phyloP scores from a whole-genome alignment of 2,888 invertebrate genomes.

The Beris chalybata region DNA sequence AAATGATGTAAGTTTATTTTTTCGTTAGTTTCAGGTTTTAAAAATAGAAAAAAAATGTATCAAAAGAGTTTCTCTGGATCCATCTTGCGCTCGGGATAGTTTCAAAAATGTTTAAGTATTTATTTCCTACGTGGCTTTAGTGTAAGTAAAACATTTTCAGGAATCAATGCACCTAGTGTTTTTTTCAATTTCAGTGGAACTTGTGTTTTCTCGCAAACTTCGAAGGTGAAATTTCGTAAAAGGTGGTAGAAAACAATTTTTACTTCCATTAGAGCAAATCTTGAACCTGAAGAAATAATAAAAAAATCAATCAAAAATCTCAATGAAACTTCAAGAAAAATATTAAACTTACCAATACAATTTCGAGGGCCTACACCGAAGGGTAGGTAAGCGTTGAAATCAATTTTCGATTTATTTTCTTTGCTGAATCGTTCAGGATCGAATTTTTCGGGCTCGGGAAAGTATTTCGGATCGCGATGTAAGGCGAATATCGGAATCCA shows the following conservation, averaged over 20 bases:
- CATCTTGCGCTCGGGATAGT: too few relatives aligned
- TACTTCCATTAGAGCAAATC: conserved; percentile 36
- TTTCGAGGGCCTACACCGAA: conserved; percentile 61
- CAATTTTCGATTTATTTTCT: conserved; percentile 53
- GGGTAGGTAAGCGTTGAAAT: conserved; percentile 53
- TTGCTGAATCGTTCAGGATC: conserved; percentile 58
- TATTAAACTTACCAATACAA: conserved; percentile 56
- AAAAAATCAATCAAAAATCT: neutral
- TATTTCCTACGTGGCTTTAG: neutral
- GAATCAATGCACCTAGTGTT: neutral
- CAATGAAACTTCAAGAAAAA: neutral
- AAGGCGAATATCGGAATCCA: conserved; percentile 50
- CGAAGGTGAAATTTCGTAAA: conserved; percentile 30
- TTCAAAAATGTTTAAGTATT: too few relatives aligned
- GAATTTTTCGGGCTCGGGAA: conserved; percentile 57
- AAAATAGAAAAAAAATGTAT: too few relatives aligned
- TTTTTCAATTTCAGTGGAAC: conserved; percentile 31
- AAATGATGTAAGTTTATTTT: too few relatives aligned
- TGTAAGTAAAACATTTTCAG: neutral
- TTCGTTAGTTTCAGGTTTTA: too few relatives aligned
- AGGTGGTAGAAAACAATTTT: conserved; percentile 32
- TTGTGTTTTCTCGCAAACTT: conserved; percentile 26
- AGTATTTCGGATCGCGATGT: conserved; percentile 56
- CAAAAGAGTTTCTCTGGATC: too few relatives aligned
- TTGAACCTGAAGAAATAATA: conserved; percentile 15